Evolutionary conservation across 2,797 vertebrate species (phyloP).

Genomic region (Chaetophractus vellerosus): DNA sequence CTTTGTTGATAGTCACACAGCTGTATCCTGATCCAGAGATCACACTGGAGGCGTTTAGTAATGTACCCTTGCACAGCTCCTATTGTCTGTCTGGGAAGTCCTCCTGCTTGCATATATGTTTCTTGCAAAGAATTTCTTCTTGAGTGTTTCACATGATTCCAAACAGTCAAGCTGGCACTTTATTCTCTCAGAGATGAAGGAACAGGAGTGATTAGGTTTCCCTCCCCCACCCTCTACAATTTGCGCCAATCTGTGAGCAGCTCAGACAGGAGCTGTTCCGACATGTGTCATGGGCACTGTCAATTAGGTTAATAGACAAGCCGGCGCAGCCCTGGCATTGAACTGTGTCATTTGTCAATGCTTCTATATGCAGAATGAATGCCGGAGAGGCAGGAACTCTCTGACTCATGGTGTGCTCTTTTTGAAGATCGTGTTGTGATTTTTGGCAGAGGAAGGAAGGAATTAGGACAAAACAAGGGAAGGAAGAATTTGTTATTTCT

Average conservation of each 20-base stretch:
- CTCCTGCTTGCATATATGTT: neutral
- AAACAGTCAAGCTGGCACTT: neutral
- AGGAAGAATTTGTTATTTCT: slow-evolving; percentile 85
- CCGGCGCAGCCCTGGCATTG: slow-evolving; percentile 31
- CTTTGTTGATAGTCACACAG: slow-evolving; percentile 58
- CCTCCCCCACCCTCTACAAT: neutral
- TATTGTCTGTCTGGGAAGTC: neutral
- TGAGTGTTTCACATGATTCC: slow-evolving; percentile 53
- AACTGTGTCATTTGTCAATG: slow-evolving; percentile 68
- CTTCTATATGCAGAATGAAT: slow-evolving; percentile 65
- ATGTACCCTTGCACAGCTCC: neutral
- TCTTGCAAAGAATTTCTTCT: slow-evolving; percentile 56
- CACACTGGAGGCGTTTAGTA: neutral
- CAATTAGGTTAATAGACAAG: slow-evolving; percentile 70
- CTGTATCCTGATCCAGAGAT: slow-evolving; percentile 54
- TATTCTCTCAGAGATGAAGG: slow-evolving; percentile 43
- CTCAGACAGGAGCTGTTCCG: slow-evolving; percentile 59
- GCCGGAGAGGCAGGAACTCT: slow-evolving; percentile 71
- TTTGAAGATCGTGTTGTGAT: slow-evolving; percentile 87
- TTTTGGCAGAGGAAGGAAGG: slow-evolving; percentile 89
- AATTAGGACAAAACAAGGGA: slow-evolving; percentile 88
- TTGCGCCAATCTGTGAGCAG: slow-evolving; percentile 53
- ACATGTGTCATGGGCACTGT: neutral
- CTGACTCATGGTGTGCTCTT: slow-evolving; percentile 73
- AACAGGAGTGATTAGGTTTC: neutral